These are phyloP conservation scores for Chaunax sp. DNA, from an alignment of 2,797 vertebrate species.

Conservation along the genomic window DNA sequence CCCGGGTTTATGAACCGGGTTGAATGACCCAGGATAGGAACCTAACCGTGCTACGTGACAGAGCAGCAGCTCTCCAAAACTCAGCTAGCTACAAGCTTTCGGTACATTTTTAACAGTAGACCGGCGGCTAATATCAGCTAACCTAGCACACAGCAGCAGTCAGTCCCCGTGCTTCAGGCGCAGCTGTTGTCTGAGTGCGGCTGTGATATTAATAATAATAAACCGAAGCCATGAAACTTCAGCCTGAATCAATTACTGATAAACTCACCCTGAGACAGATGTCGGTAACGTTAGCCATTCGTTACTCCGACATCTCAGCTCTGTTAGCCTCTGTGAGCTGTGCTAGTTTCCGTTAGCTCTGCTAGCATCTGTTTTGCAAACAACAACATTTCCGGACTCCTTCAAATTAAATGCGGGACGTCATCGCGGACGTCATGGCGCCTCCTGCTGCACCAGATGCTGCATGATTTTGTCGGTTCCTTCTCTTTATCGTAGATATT, in stretches of 20 bases:
- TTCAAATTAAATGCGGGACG: constrained; percentile 32
- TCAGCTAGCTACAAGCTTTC: too few species aligned
- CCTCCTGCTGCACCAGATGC: neutral
- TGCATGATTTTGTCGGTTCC: neutral
- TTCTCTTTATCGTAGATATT: too few species aligned
- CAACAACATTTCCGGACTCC: constrained; percentile 20
- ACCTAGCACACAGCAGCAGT: neutral
- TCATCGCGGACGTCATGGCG: neutral
- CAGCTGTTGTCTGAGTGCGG: neutral
- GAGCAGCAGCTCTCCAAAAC: too few species aligned
- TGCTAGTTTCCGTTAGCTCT: neutral
- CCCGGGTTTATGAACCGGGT: too few species aligned
- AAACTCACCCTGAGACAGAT: neutral
- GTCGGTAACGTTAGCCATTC: constrained; percentile 10
- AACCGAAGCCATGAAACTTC: neutral
- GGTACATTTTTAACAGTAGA: too few species aligned
- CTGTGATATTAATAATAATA: neutral
- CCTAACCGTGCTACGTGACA: too few species aligned
- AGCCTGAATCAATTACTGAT: fast-evolving
- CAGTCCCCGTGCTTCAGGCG: neutral
- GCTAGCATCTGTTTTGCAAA: constrained; percentile 3
- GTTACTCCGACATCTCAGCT: neutral
- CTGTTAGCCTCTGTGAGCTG: neutral
- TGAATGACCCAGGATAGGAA: too few species aligned
- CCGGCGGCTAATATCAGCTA: neutral